These are phyloP conservation scores for Actenoides lindsayi DNA, from an alignment of 2,113 vertebrate genomes.

Conservation along the genomic window DNA sequence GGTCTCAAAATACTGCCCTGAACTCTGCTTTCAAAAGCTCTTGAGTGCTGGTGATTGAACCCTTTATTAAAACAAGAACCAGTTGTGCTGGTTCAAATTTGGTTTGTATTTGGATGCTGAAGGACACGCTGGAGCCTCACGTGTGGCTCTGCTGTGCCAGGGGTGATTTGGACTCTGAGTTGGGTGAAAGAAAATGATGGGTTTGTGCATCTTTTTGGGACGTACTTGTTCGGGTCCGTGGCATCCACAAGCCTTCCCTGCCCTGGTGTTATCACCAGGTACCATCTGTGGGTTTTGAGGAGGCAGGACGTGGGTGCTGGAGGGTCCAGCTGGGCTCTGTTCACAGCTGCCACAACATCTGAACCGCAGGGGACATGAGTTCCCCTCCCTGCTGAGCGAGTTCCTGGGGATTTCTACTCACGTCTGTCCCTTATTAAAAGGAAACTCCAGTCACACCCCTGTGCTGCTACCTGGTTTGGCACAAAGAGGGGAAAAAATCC, in stretches of 20 bases:
- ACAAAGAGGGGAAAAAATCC: neutral
- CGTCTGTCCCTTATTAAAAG: neutral
- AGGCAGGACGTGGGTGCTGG: rapidly evolving
- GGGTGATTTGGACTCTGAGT: neutral
- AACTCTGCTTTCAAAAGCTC: neutral
- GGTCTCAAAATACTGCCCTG: neutral
- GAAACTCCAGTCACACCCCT: neutral
- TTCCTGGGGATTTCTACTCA: neutral
- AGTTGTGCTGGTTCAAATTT: neutral
- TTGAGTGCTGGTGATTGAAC: neutral
- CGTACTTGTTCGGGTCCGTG: rapidly evolving
- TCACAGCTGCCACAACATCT: neutral
- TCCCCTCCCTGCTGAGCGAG: neutral
- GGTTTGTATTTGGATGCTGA: neutral
- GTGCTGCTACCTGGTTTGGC: neutral
- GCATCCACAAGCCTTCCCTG: neutral
- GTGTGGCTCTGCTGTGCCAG: neutral
- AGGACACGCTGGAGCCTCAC: neutral
- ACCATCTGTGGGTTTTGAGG: rapidly evolving
- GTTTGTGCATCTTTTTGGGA: neutral
- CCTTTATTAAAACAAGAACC: neutral
- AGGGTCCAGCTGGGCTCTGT: rapidly evolving
- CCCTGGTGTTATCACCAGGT: neutral
- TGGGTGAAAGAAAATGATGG: neutral
- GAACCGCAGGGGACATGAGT: rapidly evolving